Percentiles rank a stretch among this genome's conserved stretches.
Conservation (phyloP, 2,888 invertebrate species). For the Eumerus sabulonum region DNA sequence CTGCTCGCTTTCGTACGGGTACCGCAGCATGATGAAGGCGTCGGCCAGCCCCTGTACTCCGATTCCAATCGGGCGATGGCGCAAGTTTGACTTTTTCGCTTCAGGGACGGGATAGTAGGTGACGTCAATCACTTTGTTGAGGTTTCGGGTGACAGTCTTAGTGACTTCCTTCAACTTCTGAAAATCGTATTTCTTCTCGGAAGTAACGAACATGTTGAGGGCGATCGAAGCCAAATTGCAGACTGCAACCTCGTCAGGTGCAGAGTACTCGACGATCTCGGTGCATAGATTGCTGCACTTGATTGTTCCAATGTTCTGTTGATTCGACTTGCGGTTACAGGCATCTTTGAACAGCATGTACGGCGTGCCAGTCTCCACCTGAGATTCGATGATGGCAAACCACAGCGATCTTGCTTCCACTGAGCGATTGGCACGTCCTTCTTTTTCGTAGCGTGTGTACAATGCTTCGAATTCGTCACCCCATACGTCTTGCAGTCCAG, state of each 20-base stretch:
- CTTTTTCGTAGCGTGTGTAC: constrained; percentile 92
- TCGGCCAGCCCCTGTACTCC: constrained; percentile 99
- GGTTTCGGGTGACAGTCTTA: constrained; percentile 92
- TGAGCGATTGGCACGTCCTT: constrained; percentile 84
- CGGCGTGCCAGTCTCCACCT: constrained; percentile 98
- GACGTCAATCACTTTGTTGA: constrained; percentile 98
- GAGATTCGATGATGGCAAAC: constrained; percentile 95
- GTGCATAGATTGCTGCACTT: constrained; percentile 99
- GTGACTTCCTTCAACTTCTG: constrained; percentile 90
- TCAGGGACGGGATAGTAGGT: constrained; percentile 97
- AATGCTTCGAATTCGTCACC: constrained; percentile 95
- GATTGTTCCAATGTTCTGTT: constrained; percentile 98
- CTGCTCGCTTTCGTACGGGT: constrained; percentile 93
- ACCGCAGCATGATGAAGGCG: constrained; percentile 94
- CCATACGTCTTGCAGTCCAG: constrained; percentile 94
- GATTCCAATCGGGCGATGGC: constrained; percentile 92
- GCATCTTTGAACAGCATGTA: constrained; percentile 98
- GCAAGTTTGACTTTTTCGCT: constrained; percentile 91
- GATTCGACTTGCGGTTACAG: constrained; percentile 98
- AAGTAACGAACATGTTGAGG: constrained; percentile 93
- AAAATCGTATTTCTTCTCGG: constrained; percentile 91
- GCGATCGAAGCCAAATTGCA: constrained; percentile 99
- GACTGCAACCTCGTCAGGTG: constrained; percentile 96
- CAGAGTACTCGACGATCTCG: constrained; percentile 97
- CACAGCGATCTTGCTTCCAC: constrained; percentile 93